phyloP scores from a whole-genome alignment of 37 sponge, comb jelly and placozoan genomes.

The Ianthella basta region DNA sequence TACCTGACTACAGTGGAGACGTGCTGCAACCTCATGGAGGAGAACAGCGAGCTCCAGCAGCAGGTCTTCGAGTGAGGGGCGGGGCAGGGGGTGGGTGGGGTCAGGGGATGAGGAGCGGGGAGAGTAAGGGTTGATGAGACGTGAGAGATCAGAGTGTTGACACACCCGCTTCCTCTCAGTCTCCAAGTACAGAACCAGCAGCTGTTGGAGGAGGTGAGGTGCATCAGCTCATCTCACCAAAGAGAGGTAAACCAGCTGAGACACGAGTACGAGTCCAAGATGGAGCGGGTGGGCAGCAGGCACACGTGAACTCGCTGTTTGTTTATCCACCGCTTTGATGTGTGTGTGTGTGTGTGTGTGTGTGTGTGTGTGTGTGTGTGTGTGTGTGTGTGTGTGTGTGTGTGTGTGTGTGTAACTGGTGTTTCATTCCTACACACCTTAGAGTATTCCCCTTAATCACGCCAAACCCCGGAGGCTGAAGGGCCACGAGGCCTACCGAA shows the following conservation, averaged over 20 bases:
- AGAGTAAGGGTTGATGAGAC: no score
- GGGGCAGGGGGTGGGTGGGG: background rate
- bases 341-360: no score
- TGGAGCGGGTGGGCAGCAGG: slow-evolving; percentile 27
- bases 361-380: no score
- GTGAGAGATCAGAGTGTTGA: no score
- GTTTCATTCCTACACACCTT: background rate
- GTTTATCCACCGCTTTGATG: no score
- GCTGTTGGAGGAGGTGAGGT: slow-evolving; percentile 28
- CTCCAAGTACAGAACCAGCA: slow-evolving; percentile 51
- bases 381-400: no score
- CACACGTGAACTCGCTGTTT: no score
- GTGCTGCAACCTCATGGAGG: slow-evolving; percentile 59
- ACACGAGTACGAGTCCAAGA: slow-evolving; percentile 38
- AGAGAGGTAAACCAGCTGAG: slow-evolving; percentile 46
- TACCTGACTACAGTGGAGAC: slow-evolving; percentile 73
- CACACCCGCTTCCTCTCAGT: slow-evolving; percentile 29
- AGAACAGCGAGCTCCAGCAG: slow-evolving; percentile 49
- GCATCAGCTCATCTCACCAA: slow-evolving; percentile 47
- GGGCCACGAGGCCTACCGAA: background rate
- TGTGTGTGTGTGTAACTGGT: no score
- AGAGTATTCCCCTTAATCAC: background rate
- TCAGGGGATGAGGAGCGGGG: no score
- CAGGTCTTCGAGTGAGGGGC: slow-evolving; percentile 51
- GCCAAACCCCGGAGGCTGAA: background rate